Conservation (phyloP, 92 coral and sea anemone species). For the Porites divaricata region DNA sequence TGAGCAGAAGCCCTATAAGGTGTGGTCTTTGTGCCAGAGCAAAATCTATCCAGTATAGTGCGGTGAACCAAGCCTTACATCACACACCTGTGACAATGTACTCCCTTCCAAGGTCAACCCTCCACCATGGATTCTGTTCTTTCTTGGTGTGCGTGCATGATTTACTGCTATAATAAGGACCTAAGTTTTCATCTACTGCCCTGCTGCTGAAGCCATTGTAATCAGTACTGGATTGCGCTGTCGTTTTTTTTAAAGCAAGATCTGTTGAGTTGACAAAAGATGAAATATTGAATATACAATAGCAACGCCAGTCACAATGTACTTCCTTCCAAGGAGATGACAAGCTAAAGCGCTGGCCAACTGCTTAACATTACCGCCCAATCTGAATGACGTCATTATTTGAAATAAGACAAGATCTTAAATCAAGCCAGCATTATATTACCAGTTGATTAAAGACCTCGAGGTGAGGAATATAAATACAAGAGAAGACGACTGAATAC, state of each 20-base stretch:
- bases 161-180: constrained; percentile 63
- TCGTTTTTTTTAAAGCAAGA: constrained; percentile 79
- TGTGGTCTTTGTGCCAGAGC: no score
- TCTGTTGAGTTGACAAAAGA: constrained; percentile 45
- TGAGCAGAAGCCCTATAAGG: no score
- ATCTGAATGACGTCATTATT: no score
- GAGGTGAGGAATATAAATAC: no score
- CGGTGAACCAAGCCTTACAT: no score
- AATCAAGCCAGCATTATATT: no score
- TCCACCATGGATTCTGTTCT: constrained; percentile 98
- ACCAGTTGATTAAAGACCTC: no score
- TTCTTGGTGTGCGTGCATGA: constrained; percentile 89
- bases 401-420: no score
- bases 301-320: background rate
- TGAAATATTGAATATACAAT: background rate
- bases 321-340: background rate
- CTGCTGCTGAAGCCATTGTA: constrained; percentile 91
- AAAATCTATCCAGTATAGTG: no score
- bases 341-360: background rate
- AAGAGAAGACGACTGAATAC: no score
- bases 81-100: constrained; percentile 87
- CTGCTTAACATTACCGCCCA: no score
- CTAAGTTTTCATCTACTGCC: constrained; percentile 89
- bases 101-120: constrained; percentile 93
- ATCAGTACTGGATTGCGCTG: constrained; percentile 88